phyloP scores from a whole-genome alignment of 2,797 vertebrate species.

The Neosilurus mollespiculum region DNA sequence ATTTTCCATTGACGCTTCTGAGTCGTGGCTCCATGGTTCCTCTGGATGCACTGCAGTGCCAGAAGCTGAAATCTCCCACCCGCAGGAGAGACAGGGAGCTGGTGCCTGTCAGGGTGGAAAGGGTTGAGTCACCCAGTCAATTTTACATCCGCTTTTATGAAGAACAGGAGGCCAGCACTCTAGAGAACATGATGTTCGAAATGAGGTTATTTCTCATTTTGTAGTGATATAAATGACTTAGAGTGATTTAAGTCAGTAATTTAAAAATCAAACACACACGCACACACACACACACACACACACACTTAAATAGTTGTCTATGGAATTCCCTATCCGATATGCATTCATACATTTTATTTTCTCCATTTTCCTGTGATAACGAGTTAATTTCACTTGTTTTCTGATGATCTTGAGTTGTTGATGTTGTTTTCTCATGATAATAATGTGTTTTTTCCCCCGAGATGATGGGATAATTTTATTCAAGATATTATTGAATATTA shows the following conservation, averaged over 20 bases:
- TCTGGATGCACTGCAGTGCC: conserved; percentile 77
- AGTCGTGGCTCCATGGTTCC: conserved; percentile 67
- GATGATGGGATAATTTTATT: too few relatives aligned
- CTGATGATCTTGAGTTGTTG: too few relatives aligned
- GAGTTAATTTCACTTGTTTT: too few relatives aligned
- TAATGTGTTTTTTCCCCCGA: too few relatives aligned
- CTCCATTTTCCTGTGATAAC: too few relatives aligned
- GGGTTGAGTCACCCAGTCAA: conserved; percentile 78
- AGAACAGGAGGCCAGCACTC: conserved; percentile 69
- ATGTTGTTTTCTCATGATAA: too few relatives aligned
- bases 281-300: too few relatives aligned
- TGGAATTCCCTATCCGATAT: too few relatives aligned
- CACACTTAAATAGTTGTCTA: too few relatives aligned
- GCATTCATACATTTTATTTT: too few relatives aligned
- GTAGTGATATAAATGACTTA: neutral
- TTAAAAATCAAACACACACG: neutral
- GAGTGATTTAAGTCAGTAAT: neutral
- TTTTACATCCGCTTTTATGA: conserved; percentile 83
- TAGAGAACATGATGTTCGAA: conserved; percentile 89
- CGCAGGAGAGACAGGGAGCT: conserved; percentile 67
- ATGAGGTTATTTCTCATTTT: conserved; percentile 79
- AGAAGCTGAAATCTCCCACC: conserved; percentile 74
- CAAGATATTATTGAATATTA: too few relatives aligned
- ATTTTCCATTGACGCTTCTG: conserved; percentile 55
- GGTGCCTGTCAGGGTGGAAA: conserved; percentile 80